These are phyloP conservation scores for Spermophilus dauricus DNA, from an alignment of 2,113 vertebrate genomes.

Conservation along the genomic window DNA sequence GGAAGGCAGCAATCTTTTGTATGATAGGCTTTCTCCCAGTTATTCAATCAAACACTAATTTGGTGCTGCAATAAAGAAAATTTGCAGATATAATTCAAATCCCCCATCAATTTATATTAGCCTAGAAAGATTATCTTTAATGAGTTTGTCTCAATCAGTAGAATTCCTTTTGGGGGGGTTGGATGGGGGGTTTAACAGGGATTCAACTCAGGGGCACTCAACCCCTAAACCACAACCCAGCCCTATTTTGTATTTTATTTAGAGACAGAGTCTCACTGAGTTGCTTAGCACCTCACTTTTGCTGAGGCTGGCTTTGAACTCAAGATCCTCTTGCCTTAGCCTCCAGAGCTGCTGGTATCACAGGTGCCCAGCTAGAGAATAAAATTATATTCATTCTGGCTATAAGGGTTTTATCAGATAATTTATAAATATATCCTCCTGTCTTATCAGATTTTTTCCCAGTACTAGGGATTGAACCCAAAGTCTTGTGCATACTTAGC, in stretches of 20 bases:
- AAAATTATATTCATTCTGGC: neutral
- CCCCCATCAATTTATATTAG: neutral
- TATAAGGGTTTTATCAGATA: neutral
- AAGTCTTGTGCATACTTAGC: too few relatives aligned
- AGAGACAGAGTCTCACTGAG: too few relatives aligned
- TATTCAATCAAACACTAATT: constrained; percentile 38
- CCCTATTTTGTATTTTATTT: too few relatives aligned
- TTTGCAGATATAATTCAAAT: constrained; percentile 27
- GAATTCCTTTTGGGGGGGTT: neutral
- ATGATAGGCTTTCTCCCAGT: neutral
- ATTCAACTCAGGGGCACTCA: too few relatives aligned
- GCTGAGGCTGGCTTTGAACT: neutral
- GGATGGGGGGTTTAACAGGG: too few relatives aligned
- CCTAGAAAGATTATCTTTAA: neutral
- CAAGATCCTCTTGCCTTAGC: too few relatives aligned
- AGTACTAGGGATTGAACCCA: too few relatives aligned
- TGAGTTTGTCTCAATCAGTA: neutral
- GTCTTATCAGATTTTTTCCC: neutral
- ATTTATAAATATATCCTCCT: neutral
- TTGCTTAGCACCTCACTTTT: too few relatives aligned
- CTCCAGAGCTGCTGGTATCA: too few relatives aligned
- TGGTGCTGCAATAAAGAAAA: neutral
- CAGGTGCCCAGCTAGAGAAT: too few relatives aligned
- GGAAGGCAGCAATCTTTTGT: neutral
- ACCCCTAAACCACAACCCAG: too few relatives aligned